These are phyloP conservation scores for Astatotilapia flaviijosephi DNA, from an alignment of 2,113 vertebrate genomes.

Conservation along the genomic window DNA sequence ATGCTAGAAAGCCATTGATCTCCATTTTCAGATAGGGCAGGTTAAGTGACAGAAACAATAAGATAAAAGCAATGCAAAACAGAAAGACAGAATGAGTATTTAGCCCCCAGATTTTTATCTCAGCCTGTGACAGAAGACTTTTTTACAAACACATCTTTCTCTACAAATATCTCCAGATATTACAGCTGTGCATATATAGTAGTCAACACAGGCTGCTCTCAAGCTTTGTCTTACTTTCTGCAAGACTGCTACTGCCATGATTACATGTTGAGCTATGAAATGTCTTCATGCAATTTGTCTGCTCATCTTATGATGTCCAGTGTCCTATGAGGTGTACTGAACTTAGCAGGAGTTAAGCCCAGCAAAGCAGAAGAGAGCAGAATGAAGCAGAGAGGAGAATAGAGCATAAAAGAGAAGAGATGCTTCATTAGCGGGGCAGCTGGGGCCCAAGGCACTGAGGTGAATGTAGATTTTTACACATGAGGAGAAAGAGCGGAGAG, in stretches of 20 bases:
- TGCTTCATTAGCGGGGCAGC: slow-evolving; percentile 58
- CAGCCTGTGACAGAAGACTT: not conserved
- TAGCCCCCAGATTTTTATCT: slow-evolving; percentile 13
- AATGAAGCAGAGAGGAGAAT: not conserved
- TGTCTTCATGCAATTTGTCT: not conserved
- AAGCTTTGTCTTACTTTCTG: slow-evolving; percentile 10
- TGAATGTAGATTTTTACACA: slow-evolving; percentile 62
- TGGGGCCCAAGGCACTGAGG: slow-evolving; percentile 44
- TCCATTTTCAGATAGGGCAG: not conserved
- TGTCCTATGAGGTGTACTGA: not conserved
- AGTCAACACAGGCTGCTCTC: not conserved
- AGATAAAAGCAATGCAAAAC: not conserved
- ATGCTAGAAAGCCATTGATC: slow-evolving; percentile 5
- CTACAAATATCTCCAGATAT: not conserved
- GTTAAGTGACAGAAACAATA: not conserved
- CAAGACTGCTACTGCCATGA: not conserved
- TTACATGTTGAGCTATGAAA: not conserved
- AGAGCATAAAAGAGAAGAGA: slow-evolving; percentile 17
- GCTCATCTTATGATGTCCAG: not conserved
- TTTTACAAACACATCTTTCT: slow-evolving; percentile 1
- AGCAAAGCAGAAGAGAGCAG: not conserved
- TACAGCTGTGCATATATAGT: not conserved
- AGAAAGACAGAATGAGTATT: not conserved
- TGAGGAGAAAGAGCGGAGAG: slow-evolving; percentile 33
- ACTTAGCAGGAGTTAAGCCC: not conserved